Conservation (phyloP, 2,888 invertebrate genomes). For the Epinotia brunnichana region DNA sequence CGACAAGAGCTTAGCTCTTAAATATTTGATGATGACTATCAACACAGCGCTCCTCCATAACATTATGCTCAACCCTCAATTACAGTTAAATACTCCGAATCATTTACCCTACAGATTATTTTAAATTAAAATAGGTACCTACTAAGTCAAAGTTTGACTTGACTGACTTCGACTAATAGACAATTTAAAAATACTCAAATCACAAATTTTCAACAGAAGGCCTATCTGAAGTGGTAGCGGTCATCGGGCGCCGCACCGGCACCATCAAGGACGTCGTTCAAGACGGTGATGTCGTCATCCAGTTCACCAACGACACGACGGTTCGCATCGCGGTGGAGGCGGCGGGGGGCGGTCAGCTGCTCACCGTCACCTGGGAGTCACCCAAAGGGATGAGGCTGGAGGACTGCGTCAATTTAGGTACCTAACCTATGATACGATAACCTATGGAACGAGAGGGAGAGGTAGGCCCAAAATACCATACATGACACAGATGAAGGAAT, state of each 20-base stretch:
- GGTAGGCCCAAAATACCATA: too few species aligned
- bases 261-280: slow-evolving; percentile 64
- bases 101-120: too few species aligned
- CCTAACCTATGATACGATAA: slow-evolving; percentile 47
- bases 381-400: slow-evolving; percentile 62
- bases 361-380: slow-evolving; percentile 68
- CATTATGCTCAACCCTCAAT: too few species aligned
- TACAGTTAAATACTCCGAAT: too few species aligned
- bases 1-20: too few species aligned
- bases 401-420: slow-evolving; percentile 74
- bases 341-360: slow-evolving; percentile 59
- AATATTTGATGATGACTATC: too few species aligned
- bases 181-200: neutral
- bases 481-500: too few species aligned
- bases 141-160: too few species aligned
- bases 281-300: slow-evolving; percentile 66
- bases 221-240: slow-evolving; percentile 63
- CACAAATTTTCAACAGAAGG: slow-evolving; percentile 53
- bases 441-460: too few species aligned
- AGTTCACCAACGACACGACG: slow-evolving; percentile 66
- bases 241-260: slow-evolving; percentile 68
- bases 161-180: too few species aligned
- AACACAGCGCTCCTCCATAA: too few species aligned
- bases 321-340: slow-evolving; percentile 65
- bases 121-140: too few species aligned